Percentiles rank a stretch among this genome's conserved stretches.
These are phyloP conservation scores for Sylvietta virens DNA, from an alignment of 2,113 vertebrate species.

Conservation along the genomic window DNA sequence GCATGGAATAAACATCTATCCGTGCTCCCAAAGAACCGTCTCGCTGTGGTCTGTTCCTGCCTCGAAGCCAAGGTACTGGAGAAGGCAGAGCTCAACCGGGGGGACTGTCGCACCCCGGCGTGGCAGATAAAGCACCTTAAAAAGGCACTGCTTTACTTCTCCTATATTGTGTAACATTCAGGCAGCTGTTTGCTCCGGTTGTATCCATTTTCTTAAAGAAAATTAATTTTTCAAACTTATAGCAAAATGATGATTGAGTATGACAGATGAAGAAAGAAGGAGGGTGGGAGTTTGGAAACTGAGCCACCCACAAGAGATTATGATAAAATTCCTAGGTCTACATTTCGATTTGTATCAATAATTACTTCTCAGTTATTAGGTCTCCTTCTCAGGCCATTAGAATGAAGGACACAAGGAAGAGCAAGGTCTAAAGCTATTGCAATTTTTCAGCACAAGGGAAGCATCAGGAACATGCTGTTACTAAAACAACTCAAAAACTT, in stretches of 20 bases:
- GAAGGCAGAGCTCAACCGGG: too few species aligned
- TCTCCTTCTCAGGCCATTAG: not conserved
- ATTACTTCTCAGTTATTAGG: not conserved
- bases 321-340: not conserved
- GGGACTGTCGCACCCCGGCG: too few species aligned
- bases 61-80: too few species aligned
- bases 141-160: too few species aligned
- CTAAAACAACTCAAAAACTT: not conserved
- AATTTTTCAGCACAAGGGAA: not conserved
- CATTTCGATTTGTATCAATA: not conserved
- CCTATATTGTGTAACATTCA: not conserved
- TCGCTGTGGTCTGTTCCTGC: too few species aligned
- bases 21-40: too few species aligned
- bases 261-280: not conserved
- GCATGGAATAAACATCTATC: too few species aligned
- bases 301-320: not conserved
- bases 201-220: constrained; percentile 14
- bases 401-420: not conserved
- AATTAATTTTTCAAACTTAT: not conserved
- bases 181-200: not conserved
- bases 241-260: not conserved
- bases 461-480: not conserved
- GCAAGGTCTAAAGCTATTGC: not conserved
- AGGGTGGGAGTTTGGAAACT: not conserved
- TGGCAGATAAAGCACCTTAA: too few species aligned